These are phyloP conservation scores for Drosophila helvetica DNA, from an alignment of 2,888 invertebrate species.

Conservation along the genomic window DNA sequence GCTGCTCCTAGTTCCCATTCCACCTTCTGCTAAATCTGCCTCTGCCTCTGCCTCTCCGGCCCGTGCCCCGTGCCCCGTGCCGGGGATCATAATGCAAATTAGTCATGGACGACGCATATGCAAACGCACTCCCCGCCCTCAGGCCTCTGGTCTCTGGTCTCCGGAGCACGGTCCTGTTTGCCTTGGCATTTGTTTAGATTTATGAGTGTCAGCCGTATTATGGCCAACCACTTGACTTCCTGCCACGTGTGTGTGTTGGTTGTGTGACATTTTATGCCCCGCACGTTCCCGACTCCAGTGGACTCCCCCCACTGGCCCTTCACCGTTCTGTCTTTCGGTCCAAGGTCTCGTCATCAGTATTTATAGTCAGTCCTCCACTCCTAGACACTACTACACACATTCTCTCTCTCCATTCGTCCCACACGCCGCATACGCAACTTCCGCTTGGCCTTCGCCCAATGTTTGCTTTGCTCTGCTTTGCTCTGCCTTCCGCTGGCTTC, in stretches of 20 bases:
- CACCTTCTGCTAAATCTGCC: background rate
- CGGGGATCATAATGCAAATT: conserved; percentile 76
- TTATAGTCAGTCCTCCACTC: conserved; percentile 37
- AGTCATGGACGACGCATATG: conserved; percentile 77
- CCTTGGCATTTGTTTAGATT: conserved; percentile 75
- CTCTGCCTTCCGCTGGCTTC: background rate
- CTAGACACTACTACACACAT: background rate
- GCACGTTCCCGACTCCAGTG: conserved; percentile 51
- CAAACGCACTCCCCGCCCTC: conserved; percentile 43
- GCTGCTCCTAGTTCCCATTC: background rate
- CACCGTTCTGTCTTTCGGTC: conserved; percentile 1
- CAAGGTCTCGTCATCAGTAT: conserved; percentile 35
- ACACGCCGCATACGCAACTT: conserved; percentile 74
- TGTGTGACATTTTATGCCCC: conserved; percentile 68
- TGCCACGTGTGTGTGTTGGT: conserved; percentile 70
- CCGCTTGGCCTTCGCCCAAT: conserved; percentile 52
- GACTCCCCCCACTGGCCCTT: background rate
- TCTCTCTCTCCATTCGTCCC: conserved; percentile 30
- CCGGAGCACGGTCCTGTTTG: conserved; percentile 36
- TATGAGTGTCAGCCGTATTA: conserved; percentile 77
- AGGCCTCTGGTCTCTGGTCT: background rate
- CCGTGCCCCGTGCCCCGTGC: conserved; percentile 18
- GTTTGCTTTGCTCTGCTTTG: conserved; percentile 4
- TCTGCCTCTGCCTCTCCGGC: background rate
- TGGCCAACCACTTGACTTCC: conserved; percentile 80